Conservation (phyloP, 2,797 vertebrate species). For the Vespertilio murinus region DNA sequence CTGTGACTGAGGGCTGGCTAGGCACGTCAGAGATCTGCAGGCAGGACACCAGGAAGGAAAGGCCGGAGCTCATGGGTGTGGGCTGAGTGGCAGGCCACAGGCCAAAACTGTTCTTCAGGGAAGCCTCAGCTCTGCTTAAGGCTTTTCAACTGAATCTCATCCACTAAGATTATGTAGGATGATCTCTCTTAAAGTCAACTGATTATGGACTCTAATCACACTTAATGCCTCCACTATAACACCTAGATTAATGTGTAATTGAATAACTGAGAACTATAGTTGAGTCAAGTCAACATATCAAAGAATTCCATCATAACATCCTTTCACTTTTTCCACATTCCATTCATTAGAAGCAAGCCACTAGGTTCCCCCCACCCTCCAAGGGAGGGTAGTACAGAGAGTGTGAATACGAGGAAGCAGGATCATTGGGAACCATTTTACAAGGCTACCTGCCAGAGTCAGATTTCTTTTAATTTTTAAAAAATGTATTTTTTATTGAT, state of each 20-base stretch:
- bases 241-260: neutral
- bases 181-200: neutral
- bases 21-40: neutral
- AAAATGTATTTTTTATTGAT: too few species aligned
- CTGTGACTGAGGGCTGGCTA: neutral
- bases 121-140: neutral
- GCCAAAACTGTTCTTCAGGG: neutral
- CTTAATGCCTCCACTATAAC: neutral
- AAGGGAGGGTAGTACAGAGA: neutral
- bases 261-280: neutral
- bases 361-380: neutral
- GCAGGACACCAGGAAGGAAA: neutral
- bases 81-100: neutral
- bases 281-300: neutral
- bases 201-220: neutral
- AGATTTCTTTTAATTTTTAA: too few species aligned
- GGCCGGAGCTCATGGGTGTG: neutral
- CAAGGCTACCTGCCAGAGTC: neutral
- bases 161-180: neutral
- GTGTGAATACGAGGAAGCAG: neutral
- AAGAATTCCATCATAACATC: neutral
- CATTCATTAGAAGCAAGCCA: neutral
- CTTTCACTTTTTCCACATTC: neutral
- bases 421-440: neutral
- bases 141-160: neutral